Percentiles rank a stretch among this genome's conserved stretches.
These are phyloP conservation scores for Enteromius treurensis DNA, from an alignment of 2,797 vertebrate genomes.

Conservation along the genomic window DNA sequence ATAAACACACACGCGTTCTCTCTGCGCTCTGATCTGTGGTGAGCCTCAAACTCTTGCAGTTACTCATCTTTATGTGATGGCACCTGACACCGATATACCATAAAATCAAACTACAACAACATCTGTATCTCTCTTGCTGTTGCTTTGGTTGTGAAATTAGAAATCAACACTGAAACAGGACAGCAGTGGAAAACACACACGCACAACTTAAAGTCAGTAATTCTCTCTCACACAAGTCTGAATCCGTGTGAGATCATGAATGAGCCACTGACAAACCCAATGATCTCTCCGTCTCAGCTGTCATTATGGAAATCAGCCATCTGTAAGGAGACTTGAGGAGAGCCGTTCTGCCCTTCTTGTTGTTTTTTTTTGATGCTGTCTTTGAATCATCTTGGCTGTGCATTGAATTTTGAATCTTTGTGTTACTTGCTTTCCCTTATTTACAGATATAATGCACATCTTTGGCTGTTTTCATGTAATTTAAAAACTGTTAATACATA, in stretches of 20 bases:
- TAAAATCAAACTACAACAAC: slow-evolving; percentile 60
- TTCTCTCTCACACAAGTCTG: slow-evolving; percentile 51
- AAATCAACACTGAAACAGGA: slow-evolving; percentile 21
- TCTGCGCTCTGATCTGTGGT: slow-evolving; percentile 26
- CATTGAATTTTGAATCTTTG: slow-evolving; percentile 3
- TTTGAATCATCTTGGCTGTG: slow-evolving; percentile 26
- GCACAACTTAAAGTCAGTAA: slow-evolving; percentile 54
- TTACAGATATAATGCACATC: neutral
- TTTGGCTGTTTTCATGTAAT: neutral
- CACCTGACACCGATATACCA: slow-evolving; percentile 64
- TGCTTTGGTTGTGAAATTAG: slow-evolving; percentile 31
- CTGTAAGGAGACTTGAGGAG: slow-evolving; percentile 52
- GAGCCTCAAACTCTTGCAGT: slow-evolving; percentile 46
- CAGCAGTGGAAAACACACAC: neutral
- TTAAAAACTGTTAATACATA: too few species aligned
- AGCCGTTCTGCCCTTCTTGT: slow-evolving; percentile 2
- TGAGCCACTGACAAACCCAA: slow-evolving; percentile 29
- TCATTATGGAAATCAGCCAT: slow-evolving; percentile 65
- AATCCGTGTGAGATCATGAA: slow-evolving; percentile 32
- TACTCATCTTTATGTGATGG: slow-evolving; percentile 65
- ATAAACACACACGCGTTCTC: slow-evolving; percentile 18
- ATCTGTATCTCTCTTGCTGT: slow-evolving; percentile 54
- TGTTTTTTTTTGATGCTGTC: slow-evolving; percentile 1
- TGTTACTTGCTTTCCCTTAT: neutral
- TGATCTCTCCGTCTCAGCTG: slow-evolving; percentile 37